Percentiles rank a stretch among this genome's conserved stretches.
Conservation (phyloP, 2,888 invertebrate genomes). For the Leptinotarsa peninsularis region DNA sequence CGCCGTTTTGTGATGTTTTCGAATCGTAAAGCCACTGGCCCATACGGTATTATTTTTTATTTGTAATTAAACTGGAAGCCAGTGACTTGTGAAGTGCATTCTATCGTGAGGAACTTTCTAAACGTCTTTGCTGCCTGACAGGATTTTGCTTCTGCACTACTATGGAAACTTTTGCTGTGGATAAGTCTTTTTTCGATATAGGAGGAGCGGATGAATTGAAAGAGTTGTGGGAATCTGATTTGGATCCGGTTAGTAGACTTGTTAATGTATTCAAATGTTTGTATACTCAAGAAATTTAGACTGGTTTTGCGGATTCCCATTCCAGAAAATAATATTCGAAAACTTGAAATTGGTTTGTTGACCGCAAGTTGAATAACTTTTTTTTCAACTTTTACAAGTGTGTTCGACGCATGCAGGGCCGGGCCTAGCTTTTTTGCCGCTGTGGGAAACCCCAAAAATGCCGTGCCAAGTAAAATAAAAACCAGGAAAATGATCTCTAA, state of each 20-base stretch:
- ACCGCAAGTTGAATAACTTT: no score
- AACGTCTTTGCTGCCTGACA: neutral
- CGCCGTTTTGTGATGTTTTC: slow-evolving; percentile 19
- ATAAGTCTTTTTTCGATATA: slow-evolving; percentile 73
- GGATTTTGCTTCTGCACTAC: slow-evolving; percentile 20
- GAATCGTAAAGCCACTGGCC: neutral
- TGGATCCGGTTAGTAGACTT: slow-evolving; percentile 79
- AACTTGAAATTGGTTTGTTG: no score
- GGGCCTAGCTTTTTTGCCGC: no score
- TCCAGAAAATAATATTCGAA: no score
- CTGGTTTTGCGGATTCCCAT: no score
- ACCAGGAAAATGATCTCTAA: no score
- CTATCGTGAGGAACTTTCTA: neutral
- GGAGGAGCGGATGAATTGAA: slow-evolving; percentile 77
- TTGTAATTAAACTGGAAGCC: slow-evolving; percentile 2
- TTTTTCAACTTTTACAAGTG: no score
- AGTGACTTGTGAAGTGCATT: slow-evolving; percentile 26
- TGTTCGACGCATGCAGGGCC: no score
- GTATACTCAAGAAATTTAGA: neutral
- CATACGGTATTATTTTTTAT: slow-evolving; percentile 16
- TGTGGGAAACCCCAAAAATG: no score
- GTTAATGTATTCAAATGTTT: neutral
- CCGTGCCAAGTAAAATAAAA: no score
- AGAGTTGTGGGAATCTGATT: slow-evolving; percentile 82
- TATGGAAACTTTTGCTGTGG: slow-evolving; percentile 75